Evolutionary conservation across 2,113 vertebrate genomes (phyloP), one percentile per base, ranked within the genome.

Genomic region (Aptenodytes patagonicus): DNA sequence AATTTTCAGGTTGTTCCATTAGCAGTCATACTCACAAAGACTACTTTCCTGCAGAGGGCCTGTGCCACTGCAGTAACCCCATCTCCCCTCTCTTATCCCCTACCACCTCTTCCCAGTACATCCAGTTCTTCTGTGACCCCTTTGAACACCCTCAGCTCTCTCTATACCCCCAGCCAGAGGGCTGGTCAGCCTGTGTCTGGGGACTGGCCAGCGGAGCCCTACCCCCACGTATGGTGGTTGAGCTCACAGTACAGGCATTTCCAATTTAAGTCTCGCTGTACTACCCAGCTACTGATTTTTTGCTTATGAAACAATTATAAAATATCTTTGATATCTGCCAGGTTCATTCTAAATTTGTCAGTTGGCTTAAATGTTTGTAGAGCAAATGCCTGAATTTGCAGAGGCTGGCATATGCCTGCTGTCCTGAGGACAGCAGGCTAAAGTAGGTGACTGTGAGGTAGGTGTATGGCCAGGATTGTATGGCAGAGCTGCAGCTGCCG

Each of bases 171-270:
- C 18, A 40, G 29, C 46, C 34, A 11, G 29, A 47, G 68, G 32
- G 22, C 54, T 77, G 84, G 8, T 31, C 55, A 79, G 42, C 34
- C 32, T 36, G 57, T 38, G 38, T 13, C 42, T 73, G 25, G 19
- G 20, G 24, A 52, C 65, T 0, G 1, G 19, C 32, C 3, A 0
- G 18, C 6, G 22, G 32, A 80, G 38, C 49, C 25, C 28, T 79
- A 26, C n/a, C 19, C 9, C 22, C 2, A 0, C 1, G 1, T 8
- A 11, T 0, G 1, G 42, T 9, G 0, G 34, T 28, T n/a, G 46
- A 72, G 26, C 38, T 80, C 34, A 44, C 38, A 25, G 31, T 34
- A 28, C 28, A 71, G 51, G 25, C n/a, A 57, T 90, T 51, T 57
- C 58, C 29, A 68, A 17, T 47, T n/a, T 52, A 18, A 32, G 17